A percentile compares a stretch with the other conserved stretches of the same genome.
Evolutionary conservation across 2,888 invertebrate species (phyloP).

Genomic region (Lasioglossum calceatum): DNA sequence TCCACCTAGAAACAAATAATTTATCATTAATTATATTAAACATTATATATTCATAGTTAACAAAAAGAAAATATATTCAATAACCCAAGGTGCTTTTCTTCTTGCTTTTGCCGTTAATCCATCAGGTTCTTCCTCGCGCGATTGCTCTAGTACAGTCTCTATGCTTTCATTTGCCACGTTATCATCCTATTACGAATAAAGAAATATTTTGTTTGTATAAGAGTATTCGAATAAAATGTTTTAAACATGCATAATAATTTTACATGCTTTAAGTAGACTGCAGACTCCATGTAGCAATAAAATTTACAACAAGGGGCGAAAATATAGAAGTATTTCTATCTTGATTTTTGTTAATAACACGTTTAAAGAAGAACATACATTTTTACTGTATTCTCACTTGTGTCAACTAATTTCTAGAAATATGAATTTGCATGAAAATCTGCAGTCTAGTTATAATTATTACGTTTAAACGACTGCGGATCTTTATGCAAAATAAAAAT

Average conservation of each 20-base stretch:
- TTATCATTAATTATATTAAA: slow-evolving; percentile 18
- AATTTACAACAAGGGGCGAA: not conserved
- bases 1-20: slow-evolving; percentile 74
- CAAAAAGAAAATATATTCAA: not conserved
- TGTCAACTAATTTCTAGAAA: not conserved
- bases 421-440: not conserved
- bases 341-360: not conserved
- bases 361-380: not conserved
- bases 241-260: not conserved
- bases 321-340: not conserved
- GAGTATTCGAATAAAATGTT: not conserved
- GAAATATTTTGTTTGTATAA: not conserved
- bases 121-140: slow-evolving; percentile 79
- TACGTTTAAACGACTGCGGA: no score
- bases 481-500: no score
- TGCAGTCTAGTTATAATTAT: not conserved
- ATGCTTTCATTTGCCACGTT: slow-evolving; percentile 81
- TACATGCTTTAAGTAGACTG: not conserved
- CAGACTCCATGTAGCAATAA: not conserved
- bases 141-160: slow-evolving; percentile 75
- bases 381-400: not conserved
- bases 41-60: slow-evolving; percentile 5
- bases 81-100: slow-evolving; percentile 82
- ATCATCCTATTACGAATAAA: slow-evolving; percentile 74
- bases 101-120: slow-evolving; percentile 75